phyloP scores from a whole-genome alignment of 2,888 invertebrate genomes.

The Liodrosophila aerea region DNA sequence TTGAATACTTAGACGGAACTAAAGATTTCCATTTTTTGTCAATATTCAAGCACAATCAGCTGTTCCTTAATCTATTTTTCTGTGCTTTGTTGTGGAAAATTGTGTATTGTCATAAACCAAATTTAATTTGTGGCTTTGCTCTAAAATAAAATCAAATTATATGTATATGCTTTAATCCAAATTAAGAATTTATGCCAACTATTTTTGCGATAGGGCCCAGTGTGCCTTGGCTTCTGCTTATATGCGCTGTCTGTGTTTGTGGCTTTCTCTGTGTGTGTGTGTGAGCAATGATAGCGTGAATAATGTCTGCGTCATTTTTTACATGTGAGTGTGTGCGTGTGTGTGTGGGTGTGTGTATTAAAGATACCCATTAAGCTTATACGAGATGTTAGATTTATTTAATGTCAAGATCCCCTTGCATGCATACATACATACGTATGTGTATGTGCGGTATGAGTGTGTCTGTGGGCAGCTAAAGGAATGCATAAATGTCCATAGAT shows the following conservation, averaged over 20 bases:
- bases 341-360: constrained; percentile 50
- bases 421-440: constrained; percentile 13
- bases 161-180: too few relatives aligned
- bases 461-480: constrained; percentile 32
- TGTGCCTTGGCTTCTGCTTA: constrained; percentile 2
- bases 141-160: too few relatives aligned
- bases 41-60: too few relatives aligned
- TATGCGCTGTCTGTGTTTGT: constrained; percentile 10
- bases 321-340: constrained; percentile 29
- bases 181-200: too few relatives aligned
- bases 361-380: constrained; percentile 68
- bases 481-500: constrained; percentile 67
- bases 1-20: too few relatives aligned
- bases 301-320: constrained; percentile 77
- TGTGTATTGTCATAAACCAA: too few relatives aligned
- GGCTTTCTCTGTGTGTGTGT: constrained; percentile 14
- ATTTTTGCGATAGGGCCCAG: too few relatives aligned
- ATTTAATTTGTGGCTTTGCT: too few relatives aligned
- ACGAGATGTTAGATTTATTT: constrained; percentile 72
- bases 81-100: too few relatives aligned
- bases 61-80: too few relatives aligned
- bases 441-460: constrained; percentile 21
- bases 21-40: too few relatives aligned
- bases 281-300: constrained; percentile 75
- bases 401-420: constrained; percentile 61